Percentiles rank a stretch among this genome's conserved stretches.
Conservation (phyloP, 2,888 invertebrate genomes). For the Linyphia triangularis region DNA sequence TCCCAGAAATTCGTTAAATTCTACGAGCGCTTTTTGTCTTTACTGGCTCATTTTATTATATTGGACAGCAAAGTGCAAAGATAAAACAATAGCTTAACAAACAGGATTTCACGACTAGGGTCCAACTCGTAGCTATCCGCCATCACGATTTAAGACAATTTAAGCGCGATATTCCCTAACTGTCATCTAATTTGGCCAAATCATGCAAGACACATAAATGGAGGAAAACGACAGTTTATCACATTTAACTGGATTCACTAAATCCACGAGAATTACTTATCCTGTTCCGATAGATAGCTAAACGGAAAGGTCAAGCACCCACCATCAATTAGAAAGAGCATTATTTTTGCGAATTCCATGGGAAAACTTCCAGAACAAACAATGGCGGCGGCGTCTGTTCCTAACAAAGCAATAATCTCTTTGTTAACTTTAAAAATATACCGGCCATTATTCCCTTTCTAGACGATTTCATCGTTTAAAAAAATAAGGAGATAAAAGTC, state of each 20-base stretch:
- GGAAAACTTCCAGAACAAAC: conserved; percentile 49
- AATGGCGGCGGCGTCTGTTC: conserved; percentile 37
- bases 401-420: conserved; percentile 72
- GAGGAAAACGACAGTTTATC: conserved; percentile 57
- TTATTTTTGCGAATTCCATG: conserved; percentile 64
- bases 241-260: conserved; percentile 51
- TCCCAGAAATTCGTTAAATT: conserved; percentile 41
- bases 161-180: conserved; percentile 28
- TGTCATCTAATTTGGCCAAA: conserved; percentile 49
- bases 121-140: conserved; percentile 32
- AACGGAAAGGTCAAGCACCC: conserved; percentile 67
- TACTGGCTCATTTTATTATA: conserved; percentile 14
- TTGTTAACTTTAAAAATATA: conserved; percentile 71
- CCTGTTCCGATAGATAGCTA: conserved; percentile 39
- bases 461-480: conserved; percentile 30
- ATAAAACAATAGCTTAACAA: conserved; percentile 45
- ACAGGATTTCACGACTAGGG: conserved; percentile 37
- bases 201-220: conserved; percentile 57
- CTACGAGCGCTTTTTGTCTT: conserved; percentile 1
- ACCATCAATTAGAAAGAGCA: conserved; percentile 70
- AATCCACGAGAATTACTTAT: conserved; percentile 30
- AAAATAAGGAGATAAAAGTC: background rate
- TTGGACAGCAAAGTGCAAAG: conserved; percentile 14
- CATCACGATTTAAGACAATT: conserved; percentile 28
- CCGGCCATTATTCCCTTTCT: conserved; percentile 46